phyloP scores from a whole-genome alignment of 37 sponge, comb jelly and placozoan genomes.

The Corticium candelabrum region DNA sequence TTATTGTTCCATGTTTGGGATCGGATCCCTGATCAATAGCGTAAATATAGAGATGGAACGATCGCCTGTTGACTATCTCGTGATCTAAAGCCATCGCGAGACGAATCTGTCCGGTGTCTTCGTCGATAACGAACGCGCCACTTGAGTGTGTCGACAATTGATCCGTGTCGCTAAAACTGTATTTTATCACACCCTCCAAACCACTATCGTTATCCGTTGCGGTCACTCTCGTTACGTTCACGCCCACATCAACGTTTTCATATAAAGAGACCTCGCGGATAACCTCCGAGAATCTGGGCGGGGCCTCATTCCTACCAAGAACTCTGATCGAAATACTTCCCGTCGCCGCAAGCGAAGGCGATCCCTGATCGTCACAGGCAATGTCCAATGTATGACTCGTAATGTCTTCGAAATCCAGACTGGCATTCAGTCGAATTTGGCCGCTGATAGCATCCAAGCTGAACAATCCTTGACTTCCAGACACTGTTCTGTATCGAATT shows the following conservation, averaged over 20 bases:
- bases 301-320: background rate
- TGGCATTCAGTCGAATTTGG: background rate
- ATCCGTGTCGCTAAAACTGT: background rate
- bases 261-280: slow-evolving; percentile 9
- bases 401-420: background rate
- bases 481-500: background rate
- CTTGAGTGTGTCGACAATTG: background rate
- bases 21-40: background rate
- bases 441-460: background rate
- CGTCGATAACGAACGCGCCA: slow-evolving; percentile 25
- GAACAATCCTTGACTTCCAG: too few species aligned
- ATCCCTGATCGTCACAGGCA: background rate
- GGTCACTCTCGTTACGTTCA: slow-evolving; percentile 13
- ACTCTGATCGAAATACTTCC: background rate
- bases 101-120: slow-evolving; percentile 18
- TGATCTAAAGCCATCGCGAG: slow-evolving; percentile 24
- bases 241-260: slow-evolving; percentile 41
- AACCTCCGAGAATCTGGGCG: background rate
- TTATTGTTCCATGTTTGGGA: background rate
- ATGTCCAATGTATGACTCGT: background rate
- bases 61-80: slow-evolving; percentile 9
- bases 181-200: slow-evolving; percentile 32
- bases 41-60: background rate
- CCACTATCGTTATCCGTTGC: slow-evolving; percentile 52
- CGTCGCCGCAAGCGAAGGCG: background rate